These are phyloP conservation scores for Pyrrhia umbra DNA, from an alignment of 2,888 invertebrate species.

Conservation along the genomic window DNA sequence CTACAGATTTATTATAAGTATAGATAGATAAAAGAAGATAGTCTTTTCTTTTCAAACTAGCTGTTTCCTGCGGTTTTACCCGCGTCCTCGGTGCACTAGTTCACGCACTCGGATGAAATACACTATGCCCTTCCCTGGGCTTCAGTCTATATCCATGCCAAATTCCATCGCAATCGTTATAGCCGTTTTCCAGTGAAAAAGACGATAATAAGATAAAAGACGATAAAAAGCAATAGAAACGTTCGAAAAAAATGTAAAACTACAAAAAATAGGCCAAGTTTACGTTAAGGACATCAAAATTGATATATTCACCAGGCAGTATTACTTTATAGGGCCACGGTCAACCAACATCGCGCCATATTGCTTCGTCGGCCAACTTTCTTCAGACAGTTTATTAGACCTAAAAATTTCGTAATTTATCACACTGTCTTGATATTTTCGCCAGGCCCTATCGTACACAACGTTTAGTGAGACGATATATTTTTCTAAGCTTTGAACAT, in stretches of 20 bases:
- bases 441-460: conserved; percentile 25
- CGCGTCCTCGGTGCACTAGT: too few relatives aligned
- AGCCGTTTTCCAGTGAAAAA: too few relatives aligned
- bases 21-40: too few relatives aligned
- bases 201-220: too few relatives aligned
- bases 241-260: not conserved
- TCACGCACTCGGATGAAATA: too few relatives aligned
- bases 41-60: too few relatives aligned
- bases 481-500: conserved; percentile 48
- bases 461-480: conserved; percentile 43
- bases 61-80: too few relatives aligned
- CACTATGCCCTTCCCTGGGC: too few relatives aligned
- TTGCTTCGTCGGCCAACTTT: conserved; percentile 32
- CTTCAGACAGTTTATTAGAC: conserved; percentile 49
- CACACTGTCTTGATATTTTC: conserved; percentile 48
- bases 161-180: too few relatives aligned
- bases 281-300: not conserved
- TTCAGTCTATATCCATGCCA: too few relatives aligned
- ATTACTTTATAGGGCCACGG: conserved; percentile 3
- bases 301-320: not conserved
- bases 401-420: conserved; percentile 53
- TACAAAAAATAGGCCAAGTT: not conserved
- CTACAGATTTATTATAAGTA: too few relatives aligned
- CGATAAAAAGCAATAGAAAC: too few relatives aligned
- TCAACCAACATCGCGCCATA: conserved; percentile 28